Evolutionary conservation across 2,797 vertebrate species (phyloP).

Genomic region (Loriculus beryllinus): DNA sequence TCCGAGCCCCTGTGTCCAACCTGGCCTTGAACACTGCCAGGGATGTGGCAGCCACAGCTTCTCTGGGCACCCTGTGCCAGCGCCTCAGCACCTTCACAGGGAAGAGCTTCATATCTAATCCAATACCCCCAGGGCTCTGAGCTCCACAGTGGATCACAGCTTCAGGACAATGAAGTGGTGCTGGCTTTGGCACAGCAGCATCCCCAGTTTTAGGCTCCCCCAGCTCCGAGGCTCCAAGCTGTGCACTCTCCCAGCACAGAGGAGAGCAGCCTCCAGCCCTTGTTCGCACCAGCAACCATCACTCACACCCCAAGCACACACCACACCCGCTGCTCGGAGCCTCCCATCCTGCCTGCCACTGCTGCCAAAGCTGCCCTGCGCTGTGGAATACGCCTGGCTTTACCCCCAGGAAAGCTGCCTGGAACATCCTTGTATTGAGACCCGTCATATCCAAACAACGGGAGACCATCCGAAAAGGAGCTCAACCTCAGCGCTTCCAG

Average conservation of each 20-base stretch:
- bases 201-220: accelerated
- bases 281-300: accelerated
- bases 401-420: neutral
- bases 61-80: neutral
- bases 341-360: neutral
- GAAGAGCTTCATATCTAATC: neutral
- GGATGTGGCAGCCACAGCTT: too few species aligned
- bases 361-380: neutral
- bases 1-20: too few species aligned
- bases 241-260: accelerated
- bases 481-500: neutral
- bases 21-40: too few species aligned
- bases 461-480: accelerated
- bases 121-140: accelerated
- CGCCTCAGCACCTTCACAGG: neutral
- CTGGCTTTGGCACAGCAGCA: neutral
- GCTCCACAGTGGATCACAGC: accelerated
- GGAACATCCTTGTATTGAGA: neutral
- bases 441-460: accelerated
- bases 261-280: neutral
- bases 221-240: neutral
- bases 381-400: accelerated
- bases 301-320: neutral
- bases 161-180: accelerated
- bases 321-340: neutral